phyloP scores from a whole-genome alignment of 2,888 invertebrate species.

The Coelinius sp. region DNA sequence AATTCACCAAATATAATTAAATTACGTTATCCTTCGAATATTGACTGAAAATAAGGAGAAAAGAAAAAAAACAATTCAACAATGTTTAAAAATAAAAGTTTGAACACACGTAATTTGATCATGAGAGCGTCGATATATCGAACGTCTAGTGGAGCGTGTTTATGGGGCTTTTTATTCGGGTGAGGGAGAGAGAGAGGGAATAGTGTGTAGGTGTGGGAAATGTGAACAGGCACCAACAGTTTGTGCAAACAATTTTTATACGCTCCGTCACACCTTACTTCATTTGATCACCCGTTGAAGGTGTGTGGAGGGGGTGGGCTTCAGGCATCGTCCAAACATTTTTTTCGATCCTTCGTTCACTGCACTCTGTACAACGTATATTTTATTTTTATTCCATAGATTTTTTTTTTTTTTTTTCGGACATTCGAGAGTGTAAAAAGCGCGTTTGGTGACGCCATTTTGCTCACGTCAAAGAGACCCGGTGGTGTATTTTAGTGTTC shows the following conservation, averaged over 20 bases:
- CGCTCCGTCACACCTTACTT: slow-evolving; percentile 33
- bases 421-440: slow-evolving; percentile 7
- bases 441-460: slow-evolving; percentile 20
- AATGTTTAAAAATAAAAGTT: slow-evolving; percentile 29
- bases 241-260: slow-evolving; percentile 41
- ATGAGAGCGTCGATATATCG: slow-evolving; percentile 32
- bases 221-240: slow-evolving; percentile 19
- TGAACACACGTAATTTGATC: slow-evolving; percentile 37
- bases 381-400: not conserved
- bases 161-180: not conserved
- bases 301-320: slow-evolving; percentile 16
- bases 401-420: not conserved
- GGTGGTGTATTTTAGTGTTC: slow-evolving; percentile 44
- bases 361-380: not conserved
- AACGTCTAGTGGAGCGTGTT: slow-evolving; percentile 34
- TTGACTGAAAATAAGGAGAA: too few species aligned
- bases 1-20: slow-evolving; percentile 18
- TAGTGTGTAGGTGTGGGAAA: slow-evolving; percentile 9
- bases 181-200: not conserved
- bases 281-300: slow-evolving; percentile 36
- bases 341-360: slow-evolving; percentile 24
- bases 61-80: not conserved
- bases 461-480: slow-evolving; percentile 49
- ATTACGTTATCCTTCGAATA: slow-evolving; percentile 28
- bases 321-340: not conserved